Percentiles rank a stretch among this genome's conserved stretches.
Conservation (phyloP, 2,888 invertebrate genomes). For the Acanthococcus lagerstroemiae region DNA sequence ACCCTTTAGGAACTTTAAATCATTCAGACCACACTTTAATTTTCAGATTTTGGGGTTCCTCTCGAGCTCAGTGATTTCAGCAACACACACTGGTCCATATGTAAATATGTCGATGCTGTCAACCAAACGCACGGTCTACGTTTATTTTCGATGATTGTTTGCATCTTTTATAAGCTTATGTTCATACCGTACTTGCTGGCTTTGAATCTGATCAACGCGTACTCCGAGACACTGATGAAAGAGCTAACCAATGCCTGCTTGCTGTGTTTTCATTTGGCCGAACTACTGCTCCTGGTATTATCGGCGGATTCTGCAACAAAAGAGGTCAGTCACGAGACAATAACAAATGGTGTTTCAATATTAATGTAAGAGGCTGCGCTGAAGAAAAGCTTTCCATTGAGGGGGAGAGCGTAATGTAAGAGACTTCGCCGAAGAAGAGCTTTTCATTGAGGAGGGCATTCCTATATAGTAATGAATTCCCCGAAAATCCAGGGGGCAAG, state of each 20-base stretch:
- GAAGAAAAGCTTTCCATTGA: neutral
- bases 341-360: neutral
- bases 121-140: constrained; percentile 15
- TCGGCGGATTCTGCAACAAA: constrained; percentile 12
- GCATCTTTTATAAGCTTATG: constrained; percentile 23
- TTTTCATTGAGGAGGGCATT: neutral
- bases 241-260: neutral
- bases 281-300: constrained; percentile 5
- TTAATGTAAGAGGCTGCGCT: neutral
- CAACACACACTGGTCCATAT: constrained; percentile 12
- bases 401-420: neutral
- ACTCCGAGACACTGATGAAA: neutral
- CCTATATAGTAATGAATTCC: no score
- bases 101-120: constrained; percentile 12
- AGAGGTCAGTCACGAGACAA: constrained; percentile 8
- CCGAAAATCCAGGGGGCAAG: no score
- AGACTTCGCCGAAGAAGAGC: neutral
- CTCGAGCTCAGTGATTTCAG: neutral
- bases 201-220: constrained; percentile 15
- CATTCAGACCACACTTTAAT: no score
- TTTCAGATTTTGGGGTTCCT: no score
- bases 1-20: no score
- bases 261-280: constrained; percentile 12
- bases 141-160: constrained; percentile 4
- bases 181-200: constrained; percentile 20